Base-by-base conservation (phyloP, 2,797 vertebrate genomes). In the Lithobates pipiens region DNA sequence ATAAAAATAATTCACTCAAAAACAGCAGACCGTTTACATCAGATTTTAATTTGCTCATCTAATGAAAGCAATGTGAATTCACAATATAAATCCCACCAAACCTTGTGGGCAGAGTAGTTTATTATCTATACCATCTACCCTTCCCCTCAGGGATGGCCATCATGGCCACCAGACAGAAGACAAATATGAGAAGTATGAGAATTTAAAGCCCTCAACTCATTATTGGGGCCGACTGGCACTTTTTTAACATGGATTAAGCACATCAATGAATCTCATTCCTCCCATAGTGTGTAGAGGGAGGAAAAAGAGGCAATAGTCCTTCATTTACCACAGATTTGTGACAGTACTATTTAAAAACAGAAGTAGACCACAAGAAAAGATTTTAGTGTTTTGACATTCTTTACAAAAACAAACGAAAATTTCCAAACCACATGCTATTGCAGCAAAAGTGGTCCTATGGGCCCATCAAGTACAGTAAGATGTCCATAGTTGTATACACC, bases 371-470 rank as follows among this genome's bases (percentile, higher is more conserved):
- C 32, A 83, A 23, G 65, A 69, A 34, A 32, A 77, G 67, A 71
- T 34, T 84, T 34, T 84, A 85, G 84, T 85, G 84, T 85, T 85
- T 74, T 10, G 10, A 78, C 83, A 85, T 13, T 72, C 16, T 61
- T 72, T 72, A 72, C 46, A 73, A 25, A 61, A 61, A 73, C 8
- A 27, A 23, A 57, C 72, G 46, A 54, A 57, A 57, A 42, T 15
- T 57, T 54, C 61, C 78, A 61, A 21, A 42, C 36, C 32, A 23
- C 32, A 71, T 27, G 69, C 57, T 73, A 18, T 16, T 39, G 46
- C 23, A 34, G 23, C 46, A 21, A 63, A 32, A 57, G 46, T 25
- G 44, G 29, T 27, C 70, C 34, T 69, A 13, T 72, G 23, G 68
- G 29, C 0, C 54, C 29, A 3, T 11, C 61, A 54, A 11, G 13